Evolutionary conservation across 2,113 vertebrate species (phyloP).

Genomic region (Stictonetta naevosa): DNA sequence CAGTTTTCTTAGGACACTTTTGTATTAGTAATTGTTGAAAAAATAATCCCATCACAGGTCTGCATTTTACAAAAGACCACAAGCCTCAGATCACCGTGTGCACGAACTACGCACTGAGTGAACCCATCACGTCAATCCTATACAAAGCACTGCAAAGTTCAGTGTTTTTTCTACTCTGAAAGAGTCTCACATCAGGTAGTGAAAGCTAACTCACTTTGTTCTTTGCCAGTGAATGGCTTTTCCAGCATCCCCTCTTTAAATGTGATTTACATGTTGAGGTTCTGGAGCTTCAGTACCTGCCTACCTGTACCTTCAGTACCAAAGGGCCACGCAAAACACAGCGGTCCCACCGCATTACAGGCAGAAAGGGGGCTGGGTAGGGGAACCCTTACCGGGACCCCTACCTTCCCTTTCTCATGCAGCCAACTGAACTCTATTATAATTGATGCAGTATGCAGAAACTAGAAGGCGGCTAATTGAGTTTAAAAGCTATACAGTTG

Average conservation of each 20-base stretch:
- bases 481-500: neutral
- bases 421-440: neutral
- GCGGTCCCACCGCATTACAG: accelerated
- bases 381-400: neutral
- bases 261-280: neutral
- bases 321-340: neutral
- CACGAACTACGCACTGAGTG: neutral
- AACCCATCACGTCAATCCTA: neutral
- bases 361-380: neutral
- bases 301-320: too few relatives aligned
- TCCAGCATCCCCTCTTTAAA: neutral
- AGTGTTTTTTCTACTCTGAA: neutral
- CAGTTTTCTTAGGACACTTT: neutral
- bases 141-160: neutral
- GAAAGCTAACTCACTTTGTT: neutral
- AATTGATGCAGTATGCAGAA: neutral
- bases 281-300: neutral
- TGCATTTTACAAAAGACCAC: neutral
- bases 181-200: neutral
- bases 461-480: neutral
- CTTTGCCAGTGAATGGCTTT: neutral
- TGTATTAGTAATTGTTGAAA: neutral
- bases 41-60: neutral
- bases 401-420: neutral
- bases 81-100: neutral